Evolutionary conservation across 2,888 invertebrate genomes (phyloP), one percentile per base, ranked within the genome.

Genomic region (Silvanus unidentatus): DNA sequence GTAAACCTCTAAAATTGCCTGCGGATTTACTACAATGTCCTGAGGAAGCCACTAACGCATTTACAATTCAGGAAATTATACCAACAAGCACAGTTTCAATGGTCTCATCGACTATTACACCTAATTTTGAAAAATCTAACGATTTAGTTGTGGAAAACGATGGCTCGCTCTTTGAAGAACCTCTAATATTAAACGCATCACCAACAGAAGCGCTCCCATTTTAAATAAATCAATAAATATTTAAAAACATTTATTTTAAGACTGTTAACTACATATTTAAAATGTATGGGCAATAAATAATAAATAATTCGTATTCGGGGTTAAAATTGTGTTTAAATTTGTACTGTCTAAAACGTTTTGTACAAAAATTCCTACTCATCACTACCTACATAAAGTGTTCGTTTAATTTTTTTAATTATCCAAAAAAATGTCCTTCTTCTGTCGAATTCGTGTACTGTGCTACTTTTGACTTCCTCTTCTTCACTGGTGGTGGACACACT

Each of bases 1-100:
- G 72, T 46, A 63, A 59, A 42, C 73, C 73, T 8, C 56, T 65
- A 14, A 53, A 52, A 29, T 52, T 72, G 40, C 72, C 72, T 2
- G 54, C 62, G 48, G 64, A 68, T 47, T 50, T 72, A 13, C 55
- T 63, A 16, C 47, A 47, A n/a, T 54, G 53, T 32, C 41, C 47
- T 39, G 13, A 34, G 16, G 43, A 47, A 14, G 13, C 41, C 15
- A 38, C 47, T n/a, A 39, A 49, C 29, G 22, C 40, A 13, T 12
- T 54, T 10, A 28, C 48, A 2, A 54, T 57, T 27, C 43, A 52
- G 46, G 49, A 52, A 45, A 53, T 55, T 41, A 29, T 57, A 8
- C 55, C 57, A 2, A 57, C 57, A 2, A 49, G 52, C 2, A 57
- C 53, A 8, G 44, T 53, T 9, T 40, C 30, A 8, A 16, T n/a